Conservation (phyloP, 2,888 invertebrate genomes). For the Andrena chrysosceles region DNA sequence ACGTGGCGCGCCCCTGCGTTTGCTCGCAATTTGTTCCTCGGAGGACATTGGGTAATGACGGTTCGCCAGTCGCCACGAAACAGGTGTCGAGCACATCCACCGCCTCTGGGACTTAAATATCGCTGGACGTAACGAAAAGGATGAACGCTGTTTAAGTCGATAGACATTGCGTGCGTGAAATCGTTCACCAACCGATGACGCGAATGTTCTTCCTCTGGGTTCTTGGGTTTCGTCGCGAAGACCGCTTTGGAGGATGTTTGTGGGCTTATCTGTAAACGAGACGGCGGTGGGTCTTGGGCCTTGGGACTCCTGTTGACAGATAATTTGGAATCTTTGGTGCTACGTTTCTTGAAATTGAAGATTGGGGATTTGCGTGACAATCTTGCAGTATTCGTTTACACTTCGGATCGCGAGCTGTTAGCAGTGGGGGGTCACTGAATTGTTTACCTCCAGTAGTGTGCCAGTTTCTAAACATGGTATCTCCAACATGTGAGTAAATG, state of each 20-base stretch:
- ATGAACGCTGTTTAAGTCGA: not conserved
- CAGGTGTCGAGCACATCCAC: slow-evolving; percentile 32
- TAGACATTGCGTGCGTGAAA: slow-evolving; percentile 32
- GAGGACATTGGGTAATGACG: slow-evolving; percentile 42
- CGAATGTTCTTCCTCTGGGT: not conserved
- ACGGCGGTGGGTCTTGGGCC: not conserved
- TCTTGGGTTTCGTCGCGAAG: not conserved
- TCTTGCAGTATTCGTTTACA: not conserved
- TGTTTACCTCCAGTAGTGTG: not conserved
- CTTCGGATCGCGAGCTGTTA: too few relatives aligned
- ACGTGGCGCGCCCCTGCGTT: slow-evolving; percentile 7
- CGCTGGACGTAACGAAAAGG: not conserved
- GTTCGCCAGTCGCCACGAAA: slow-evolving; percentile 21
- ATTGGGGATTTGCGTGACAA: not conserved
- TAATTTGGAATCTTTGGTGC: not conserved
- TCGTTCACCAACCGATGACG: not conserved
- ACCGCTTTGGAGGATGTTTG: not conserved
- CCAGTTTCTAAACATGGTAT: too few relatives aligned
- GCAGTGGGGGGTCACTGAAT: not conserved
- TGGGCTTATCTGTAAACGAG: not conserved
- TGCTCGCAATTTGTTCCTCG: slow-evolving; percentile 55
- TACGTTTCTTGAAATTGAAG: not conserved
- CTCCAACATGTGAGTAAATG: too few relatives aligned
- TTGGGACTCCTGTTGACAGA: not conserved
- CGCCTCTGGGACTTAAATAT: slow-evolving; percentile 23